Evolutionary conservation across 2,113 vertebrate species (phyloP), one percentile per base, ranked within the genome.

Genomic region (Hyperoodon ampullatus): DNA sequence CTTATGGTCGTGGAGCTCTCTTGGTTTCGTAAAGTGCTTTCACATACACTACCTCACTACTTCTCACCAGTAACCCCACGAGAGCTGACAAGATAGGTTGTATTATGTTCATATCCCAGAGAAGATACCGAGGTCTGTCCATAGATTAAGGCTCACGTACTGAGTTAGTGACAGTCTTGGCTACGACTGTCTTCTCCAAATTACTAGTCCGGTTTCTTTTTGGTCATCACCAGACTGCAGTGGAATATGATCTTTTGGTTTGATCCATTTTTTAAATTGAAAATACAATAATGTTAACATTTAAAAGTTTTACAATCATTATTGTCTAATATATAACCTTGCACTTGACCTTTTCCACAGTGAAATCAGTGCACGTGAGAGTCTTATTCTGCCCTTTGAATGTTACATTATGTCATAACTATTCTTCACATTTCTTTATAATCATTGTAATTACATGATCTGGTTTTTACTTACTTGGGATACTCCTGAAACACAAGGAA

Each of bases 381-480:
- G 5, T 90, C 77, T 95, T 88, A 63, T 61, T 94, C 24, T 72
- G 16, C 78, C 21, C 39, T 94, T 93, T 44, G 39, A 94, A 75
- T 60, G 18, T 85, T 82, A 78, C 5, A 50, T 58, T 96, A 58
- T 84, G 24, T 93, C 47, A 16, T 91, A 60, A 47, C 35, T 96
- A 63, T 88, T 92, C 88, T 74, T 93, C 53, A 86, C 7, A 68
- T 68, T 86, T 95, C 55, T 91, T 1, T 88, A 13, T 93, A 82
- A 84, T 96, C 65, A 78, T 96, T 95, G 35, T 90, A 39, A 93
- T 83, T 93, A 55, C 28, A 80, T 77, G 35, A 80, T 90, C 39
- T 93, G 26, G 9, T 94, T 70, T 96, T 92, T 96, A 70, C 44
- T 95, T 81, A 93, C 28, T 82, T 95, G 85, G 23, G 42, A 86